phyloP scores from a whole-genome alignment of 2,797 vertebrate genomes.

The Argentina silus region DNA sequence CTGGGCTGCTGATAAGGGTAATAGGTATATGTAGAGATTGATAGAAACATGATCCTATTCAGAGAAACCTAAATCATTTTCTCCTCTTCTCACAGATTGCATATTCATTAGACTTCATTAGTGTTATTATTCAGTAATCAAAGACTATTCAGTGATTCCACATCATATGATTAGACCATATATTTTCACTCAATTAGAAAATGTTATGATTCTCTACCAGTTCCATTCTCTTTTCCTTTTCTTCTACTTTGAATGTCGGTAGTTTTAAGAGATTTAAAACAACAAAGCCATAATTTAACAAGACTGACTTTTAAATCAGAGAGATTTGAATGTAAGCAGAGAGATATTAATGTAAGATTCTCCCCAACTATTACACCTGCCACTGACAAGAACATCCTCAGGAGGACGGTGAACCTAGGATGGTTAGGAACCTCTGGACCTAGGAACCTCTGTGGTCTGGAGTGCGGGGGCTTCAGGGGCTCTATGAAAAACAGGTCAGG shows the following conservation, averaged over 20 bases:
- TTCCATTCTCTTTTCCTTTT: conserved; percentile 41
- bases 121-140: conserved; percentile 76
- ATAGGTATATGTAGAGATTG: conserved; percentile 64
- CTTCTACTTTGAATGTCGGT: conserved; percentile 13
- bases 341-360: too few relatives aligned
- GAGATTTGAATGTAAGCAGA: too few relatives aligned
- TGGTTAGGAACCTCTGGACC: too few relatives aligned
- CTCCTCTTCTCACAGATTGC: conserved; percentile 71
- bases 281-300: neutral
- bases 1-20: conserved; percentile 63
- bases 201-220: conserved; percentile 51
- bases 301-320: neutral
- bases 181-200: conserved; percentile 65
- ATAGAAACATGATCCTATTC: conserved; percentile 74
- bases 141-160: conserved; percentile 67
- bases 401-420: too few relatives aligned
- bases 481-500: too few relatives aligned
- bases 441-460: too few relatives aligned
- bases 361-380: too few relatives aligned
- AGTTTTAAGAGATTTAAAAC: conserved; percentile 40
- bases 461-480: too few relatives aligned
- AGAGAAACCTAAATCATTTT: conserved; percentile 70
- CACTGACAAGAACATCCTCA: too few relatives aligned
- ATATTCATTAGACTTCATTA: conserved; percentile 54
- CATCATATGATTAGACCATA: conserved; percentile 30